Percentiles rank a stretch among this genome's conserved stretches.
Evolutionary conservation across 1,140 invertebrate genomes (phyloP).

Genomic region (Achatina immaculata): DNA sequence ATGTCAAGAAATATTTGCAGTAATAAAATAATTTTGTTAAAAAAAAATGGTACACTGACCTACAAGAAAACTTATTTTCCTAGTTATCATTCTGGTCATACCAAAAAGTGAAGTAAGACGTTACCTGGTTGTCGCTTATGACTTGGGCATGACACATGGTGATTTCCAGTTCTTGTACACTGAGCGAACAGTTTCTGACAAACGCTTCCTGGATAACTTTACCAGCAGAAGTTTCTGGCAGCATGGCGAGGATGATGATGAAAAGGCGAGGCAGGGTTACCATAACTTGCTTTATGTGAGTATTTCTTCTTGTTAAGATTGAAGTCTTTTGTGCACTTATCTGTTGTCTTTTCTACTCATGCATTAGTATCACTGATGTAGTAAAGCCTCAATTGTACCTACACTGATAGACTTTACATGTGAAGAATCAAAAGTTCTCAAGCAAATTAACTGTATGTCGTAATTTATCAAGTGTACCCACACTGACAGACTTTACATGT

Average conservation of each 20-base stretch:
- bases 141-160: conserved; percentile 49
- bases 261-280: background rate
- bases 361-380: too few species aligned
- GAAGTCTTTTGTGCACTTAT: background rate
- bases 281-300: conserved; percentile 42
- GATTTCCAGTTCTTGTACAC: conserved; percentile 56
- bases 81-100: conserved; percentile 52
- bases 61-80: conserved; percentile 21
- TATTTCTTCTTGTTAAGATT: background rate
- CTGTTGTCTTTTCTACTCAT: too few species aligned
- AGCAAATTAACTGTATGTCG: too few species aligned
- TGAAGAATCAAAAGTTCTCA: too few species aligned
- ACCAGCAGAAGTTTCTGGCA: conserved; percentile 43
- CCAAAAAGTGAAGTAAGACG: conserved; percentile 42
- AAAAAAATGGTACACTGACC: too few species aligned
- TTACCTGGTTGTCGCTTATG: conserved; percentile 49
- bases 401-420: too few species aligned
- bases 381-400: too few species aligned
- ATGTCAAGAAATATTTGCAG: too few species aligned
- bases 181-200: conserved; percentile 38
- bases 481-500: too few species aligned
- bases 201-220: conserved; percentile 35
- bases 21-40: too few species aligned
- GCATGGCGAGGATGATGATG: conserved; percentile 34
- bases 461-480: too few species aligned